Base-by-base conservation (phyloP, 2,888 invertebrate species). In the Tiliacea aurago region DNA sequence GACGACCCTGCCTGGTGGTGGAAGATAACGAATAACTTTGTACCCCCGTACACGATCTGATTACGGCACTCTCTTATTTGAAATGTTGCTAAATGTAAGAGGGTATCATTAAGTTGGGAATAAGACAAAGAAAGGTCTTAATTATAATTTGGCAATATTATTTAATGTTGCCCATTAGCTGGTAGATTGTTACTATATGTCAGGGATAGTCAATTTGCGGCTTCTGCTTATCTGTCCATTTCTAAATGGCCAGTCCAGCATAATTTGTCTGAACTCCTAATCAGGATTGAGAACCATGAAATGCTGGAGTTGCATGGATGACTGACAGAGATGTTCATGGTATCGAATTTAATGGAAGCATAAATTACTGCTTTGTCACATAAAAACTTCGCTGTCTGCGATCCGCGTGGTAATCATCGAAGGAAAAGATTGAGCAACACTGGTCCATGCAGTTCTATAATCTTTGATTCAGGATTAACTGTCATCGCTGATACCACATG, bases 21-120 rank as follows among this genome's bases (percentile, higher is more conserved):
- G 41, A 49, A 84, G 86, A 87, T 87, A 85, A 84, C 73, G 63
- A 74, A 77, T 70, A 74, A 74, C 75, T 86, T 84, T 70, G 72
- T 81, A 81, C 76, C 85, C 84, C 73, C 59, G 53, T 55, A 72
- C 56, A 59, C 73, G 51, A 73, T 79, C 84, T 79, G 81, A 73
- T 79, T 74, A 76, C 33, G 23, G 56, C 47, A 20, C 73, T 71
- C 63, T 67, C 75, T 78, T 83, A 81, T 75, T 75, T 70, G 65
- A 79, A 80, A 83, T 78, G 53, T 61, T 68, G 73, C 59, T 67
- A 47, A 63, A 53, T 73, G 65, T 58, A 66, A 83, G 70, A 80
- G 62, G n/a, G 47, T 65, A 49, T 41, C 74, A 65, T 80, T 74
- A 56, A 56, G 18, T 68, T 61, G 37, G 28, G 6, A 61, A 47